Conservation (phyloP, 2,888 invertebrate species). For the Pseudococcus longispinus region DNA sequence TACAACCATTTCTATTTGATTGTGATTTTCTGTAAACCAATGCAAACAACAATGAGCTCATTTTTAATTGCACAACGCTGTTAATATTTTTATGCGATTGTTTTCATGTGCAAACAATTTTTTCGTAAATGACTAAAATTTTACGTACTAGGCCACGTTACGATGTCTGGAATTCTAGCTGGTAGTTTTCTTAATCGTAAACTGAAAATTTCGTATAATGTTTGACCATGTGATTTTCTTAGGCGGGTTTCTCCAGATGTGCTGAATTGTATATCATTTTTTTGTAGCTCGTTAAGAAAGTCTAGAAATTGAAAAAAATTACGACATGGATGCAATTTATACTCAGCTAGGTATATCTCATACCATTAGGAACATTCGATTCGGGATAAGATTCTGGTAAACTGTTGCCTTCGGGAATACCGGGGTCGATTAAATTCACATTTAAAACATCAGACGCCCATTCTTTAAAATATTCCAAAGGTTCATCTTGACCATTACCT, state of each 20-base stretch:
- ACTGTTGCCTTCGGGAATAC: slow-evolving; percentile 68
- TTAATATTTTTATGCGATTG: background rate
- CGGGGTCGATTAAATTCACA: slow-evolving; percentile 66
- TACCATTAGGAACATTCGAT: slow-evolving; percentile 69
- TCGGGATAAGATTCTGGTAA: slow-evolving; percentile 71
- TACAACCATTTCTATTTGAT: slow-evolving; percentile 84
- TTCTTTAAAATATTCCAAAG: slow-evolving; percentile 78
- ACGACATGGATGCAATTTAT: background rate
- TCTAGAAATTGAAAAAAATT: slow-evolving; percentile 61
- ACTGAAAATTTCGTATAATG: slow-evolving; percentile 84
- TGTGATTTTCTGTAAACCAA: slow-evolving; percentile 69
- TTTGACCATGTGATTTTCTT: slow-evolving; percentile 91
- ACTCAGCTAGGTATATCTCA: background rate
- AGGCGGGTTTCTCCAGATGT: slow-evolving; percentile 82
- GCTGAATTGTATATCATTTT: slow-evolving; percentile 69
- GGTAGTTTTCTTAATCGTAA: slow-evolving; percentile 70
- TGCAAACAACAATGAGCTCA: background rate
- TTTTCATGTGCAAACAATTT: background rate
- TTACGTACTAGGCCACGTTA: slow-evolving; percentile 84
- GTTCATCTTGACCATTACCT: slow-evolving; percentile 66
- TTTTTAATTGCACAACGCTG: background rate
- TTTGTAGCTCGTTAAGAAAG: slow-evolving; percentile 69
- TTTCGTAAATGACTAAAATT: background rate
- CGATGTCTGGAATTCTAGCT: slow-evolving; percentile 86
- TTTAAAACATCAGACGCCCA: slow-evolving; percentile 82